Evolutionary conservation across 2,888 invertebrate genomes (phyloP).

Genomic region (Drosophila parthenogenetica): DNA sequence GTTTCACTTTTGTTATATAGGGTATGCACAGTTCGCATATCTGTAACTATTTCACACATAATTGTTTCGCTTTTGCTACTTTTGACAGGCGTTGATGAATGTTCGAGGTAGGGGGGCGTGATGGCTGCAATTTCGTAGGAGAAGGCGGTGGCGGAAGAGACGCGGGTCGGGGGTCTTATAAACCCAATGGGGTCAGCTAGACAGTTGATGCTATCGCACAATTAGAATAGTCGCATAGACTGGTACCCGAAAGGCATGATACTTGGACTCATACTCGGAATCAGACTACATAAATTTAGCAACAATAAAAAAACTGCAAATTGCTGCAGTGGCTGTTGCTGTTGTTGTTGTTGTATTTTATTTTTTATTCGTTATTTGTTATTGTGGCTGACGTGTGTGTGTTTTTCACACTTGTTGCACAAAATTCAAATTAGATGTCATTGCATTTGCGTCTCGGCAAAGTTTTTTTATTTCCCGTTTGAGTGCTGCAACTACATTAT

Average conservation of each 20-base stretch:
- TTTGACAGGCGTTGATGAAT: slow-evolving; percentile 10
- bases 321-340: slow-evolving; percentile 29
- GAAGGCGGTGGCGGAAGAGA: too few relatives aligned
- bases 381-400: slow-evolving; percentile 10
- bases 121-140: neutral
- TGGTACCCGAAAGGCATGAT: slow-evolving; percentile 20
- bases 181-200: slow-evolving; percentile 51
- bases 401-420: slow-evolving; percentile 54
- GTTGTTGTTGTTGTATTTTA: slow-evolving; percentile 11
- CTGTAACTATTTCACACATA: neutral
- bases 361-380: slow-evolving; percentile 6
- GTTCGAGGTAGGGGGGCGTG: slow-evolving; percentile 5
- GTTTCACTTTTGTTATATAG: neutral
- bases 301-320: slow-evolving; percentile 42
- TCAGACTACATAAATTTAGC: slow-evolving; percentile 41
- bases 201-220: slow-evolving; percentile 28
- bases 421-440: slow-evolving; percentile 24
- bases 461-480: neutral
- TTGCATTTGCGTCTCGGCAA: slow-evolving; percentile 30
- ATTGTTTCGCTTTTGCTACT: slow-evolving; percentile 9
- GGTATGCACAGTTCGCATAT: slow-evolving; percentile 16
- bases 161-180: neutral
- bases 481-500: neutral
- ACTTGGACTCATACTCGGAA: slow-evolving; percentile 4
- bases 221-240: slow-evolving; percentile 33